Conservation (phyloP, 1,140 invertebrate species). For the Colletes latitarsis region DNA sequence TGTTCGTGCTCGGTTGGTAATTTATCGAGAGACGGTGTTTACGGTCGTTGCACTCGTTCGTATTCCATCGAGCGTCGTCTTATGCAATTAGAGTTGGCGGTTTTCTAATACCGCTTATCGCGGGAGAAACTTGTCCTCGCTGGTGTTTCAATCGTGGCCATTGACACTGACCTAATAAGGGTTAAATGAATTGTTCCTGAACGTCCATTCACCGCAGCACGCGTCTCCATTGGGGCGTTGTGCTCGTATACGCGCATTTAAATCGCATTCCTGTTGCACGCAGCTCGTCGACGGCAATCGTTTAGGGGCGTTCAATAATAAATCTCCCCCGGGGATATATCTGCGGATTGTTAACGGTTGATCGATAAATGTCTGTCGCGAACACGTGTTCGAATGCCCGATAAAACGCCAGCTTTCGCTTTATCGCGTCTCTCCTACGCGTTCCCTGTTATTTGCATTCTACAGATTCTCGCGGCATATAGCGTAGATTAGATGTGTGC, state of each 20-base stretch:
- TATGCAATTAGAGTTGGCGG: neutral
- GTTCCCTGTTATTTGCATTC: neutral
- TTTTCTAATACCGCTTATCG: neutral
- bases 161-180: constrained; percentile 65
- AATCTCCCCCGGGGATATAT: constrained; percentile 8
- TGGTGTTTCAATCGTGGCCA: constrained; percentile 44
- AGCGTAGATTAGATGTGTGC: neutral
- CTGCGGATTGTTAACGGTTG: constrained; percentile 36
- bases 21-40: too few species aligned
- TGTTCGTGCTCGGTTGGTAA: too few species aligned
- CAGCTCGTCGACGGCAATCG: constrained; percentile 12
- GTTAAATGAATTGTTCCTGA: constrained; percentile 57
- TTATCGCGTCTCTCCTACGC: neutral
- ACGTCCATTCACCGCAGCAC: constrained; percentile 44
- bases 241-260: constrained; percentile 47
- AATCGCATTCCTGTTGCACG: constrained; percentile 27
- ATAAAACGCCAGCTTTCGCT: neutral
- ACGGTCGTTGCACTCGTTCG: neutral
- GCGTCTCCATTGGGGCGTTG: constrained; percentile 48
- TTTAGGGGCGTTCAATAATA: constrained; percentile 35
- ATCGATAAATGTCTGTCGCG: constrained; percentile 41
- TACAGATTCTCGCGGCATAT: neutral
- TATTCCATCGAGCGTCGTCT: neutral
- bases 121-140: constrained; percentile 20
- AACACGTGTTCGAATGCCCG: neutral